Evolutionary conservation across 1,140 invertebrate genomes (phyloP).

Genomic region (Drosophila biarmipes): DNA sequence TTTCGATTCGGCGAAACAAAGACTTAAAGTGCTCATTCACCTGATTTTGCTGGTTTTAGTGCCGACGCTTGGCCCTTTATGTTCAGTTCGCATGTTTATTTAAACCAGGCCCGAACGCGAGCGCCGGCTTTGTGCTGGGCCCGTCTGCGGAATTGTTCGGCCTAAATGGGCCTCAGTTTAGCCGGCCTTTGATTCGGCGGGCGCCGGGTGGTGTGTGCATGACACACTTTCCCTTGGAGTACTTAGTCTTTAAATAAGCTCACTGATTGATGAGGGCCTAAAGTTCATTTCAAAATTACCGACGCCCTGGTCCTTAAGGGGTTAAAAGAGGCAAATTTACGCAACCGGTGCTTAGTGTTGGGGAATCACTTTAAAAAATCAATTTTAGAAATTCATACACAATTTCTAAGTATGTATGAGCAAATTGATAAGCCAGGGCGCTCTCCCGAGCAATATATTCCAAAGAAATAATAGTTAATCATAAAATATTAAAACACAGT

Average conservation of each 20-base stretch:
- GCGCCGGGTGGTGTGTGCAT: slow-evolving; percentile 13
- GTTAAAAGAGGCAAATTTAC: background rate
- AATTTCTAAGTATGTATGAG: too few species aligned
- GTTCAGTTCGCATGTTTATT: slow-evolving; percentile 67
- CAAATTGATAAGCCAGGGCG: too few species aligned
- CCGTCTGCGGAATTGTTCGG: slow-evolving; percentile 53
- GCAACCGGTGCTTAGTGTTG: too few species aligned
- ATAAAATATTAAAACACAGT: too few species aligned
- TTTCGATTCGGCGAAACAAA: slow-evolving; percentile 80
- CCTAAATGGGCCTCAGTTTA: slow-evolving; percentile 70
- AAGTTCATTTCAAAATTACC: background rate
- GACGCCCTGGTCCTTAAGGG: background rate
- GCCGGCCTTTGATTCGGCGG: slow-evolving; percentile 38
- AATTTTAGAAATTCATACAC: background rate
- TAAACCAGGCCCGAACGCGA: slow-evolving; percentile 52
- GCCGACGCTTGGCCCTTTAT: slow-evolving; percentile 37
- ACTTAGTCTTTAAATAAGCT: slow-evolving; percentile 31
- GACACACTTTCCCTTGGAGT: slow-evolving; percentile 27
- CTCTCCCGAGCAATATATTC: background rate
- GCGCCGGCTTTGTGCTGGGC: slow-evolving; percentile 35
- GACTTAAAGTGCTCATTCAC: slow-evolving; percentile 80
- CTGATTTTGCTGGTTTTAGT: slow-evolving; percentile 70
- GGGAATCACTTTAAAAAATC: background rate
- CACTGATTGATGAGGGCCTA: slow-evolving; percentile 29
- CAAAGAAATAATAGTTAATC: too few species aligned